Conservation (phyloP, 2,113 vertebrate species). For the Ophthalmolycus amberensis region DNA sequence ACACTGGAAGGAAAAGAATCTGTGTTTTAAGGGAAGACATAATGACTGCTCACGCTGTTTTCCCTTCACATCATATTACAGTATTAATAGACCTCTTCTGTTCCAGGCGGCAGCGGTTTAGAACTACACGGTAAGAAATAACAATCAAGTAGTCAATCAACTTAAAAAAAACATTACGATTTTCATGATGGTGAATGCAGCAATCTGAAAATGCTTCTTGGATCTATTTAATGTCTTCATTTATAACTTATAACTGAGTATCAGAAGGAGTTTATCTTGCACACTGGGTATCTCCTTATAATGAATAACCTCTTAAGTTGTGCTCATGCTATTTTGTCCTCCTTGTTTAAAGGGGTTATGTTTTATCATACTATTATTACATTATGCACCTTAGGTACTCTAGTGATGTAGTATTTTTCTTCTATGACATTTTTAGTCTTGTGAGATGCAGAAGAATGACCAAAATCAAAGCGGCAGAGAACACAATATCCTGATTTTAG, state of each 20-base stretch:
- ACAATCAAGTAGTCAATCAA: slow-evolving; percentile 41
- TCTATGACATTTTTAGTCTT: background rate
- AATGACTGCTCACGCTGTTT: slow-evolving; percentile 58
- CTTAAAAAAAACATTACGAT: slow-evolving; percentile 16
- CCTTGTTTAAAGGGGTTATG: background rate
- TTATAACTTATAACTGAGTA: background rate
- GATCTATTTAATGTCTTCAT: background rate
- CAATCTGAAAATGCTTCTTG: background rate
- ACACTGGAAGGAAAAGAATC: slow-evolving; percentile 62
- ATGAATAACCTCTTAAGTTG: background rate
- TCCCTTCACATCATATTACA: slow-evolving; percentile 62
- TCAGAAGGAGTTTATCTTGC: background rate
- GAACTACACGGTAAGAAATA: slow-evolving; percentile 38
- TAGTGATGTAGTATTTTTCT: background rate
- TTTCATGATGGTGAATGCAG: background rate
- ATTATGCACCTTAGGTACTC: background rate
- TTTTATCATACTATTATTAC: background rate
- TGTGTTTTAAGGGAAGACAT: slow-evolving; percentile 62
- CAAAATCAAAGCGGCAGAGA: background rate
- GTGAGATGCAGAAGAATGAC: background rate
- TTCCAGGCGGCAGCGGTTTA: slow-evolving; percentile 24
- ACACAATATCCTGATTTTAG: background rate
- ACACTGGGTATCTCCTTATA: background rate
- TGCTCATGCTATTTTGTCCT: background rate
- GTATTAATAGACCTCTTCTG: slow-evolving; percentile 50